These are phyloP conservation scores for Brachionus manjavacas DNA, from an alignment of 1,140 invertebrate species.

Conservation along the genomic window DNA sequence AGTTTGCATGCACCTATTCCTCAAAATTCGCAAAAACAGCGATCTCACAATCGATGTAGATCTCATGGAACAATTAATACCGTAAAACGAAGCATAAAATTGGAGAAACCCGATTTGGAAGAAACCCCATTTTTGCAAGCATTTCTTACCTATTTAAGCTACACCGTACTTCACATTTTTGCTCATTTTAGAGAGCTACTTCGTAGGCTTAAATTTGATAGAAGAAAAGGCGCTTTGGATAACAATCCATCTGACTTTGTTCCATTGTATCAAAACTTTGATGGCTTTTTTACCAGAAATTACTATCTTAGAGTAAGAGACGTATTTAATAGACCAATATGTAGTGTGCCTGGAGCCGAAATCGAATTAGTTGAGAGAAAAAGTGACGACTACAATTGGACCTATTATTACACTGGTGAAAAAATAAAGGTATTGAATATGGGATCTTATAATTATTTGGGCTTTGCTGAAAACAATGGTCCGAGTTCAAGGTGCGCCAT, in stretches of 20 bases:
- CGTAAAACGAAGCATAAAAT: background rate
- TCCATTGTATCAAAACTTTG: conserved; percentile 83
- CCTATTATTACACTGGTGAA: conserved; percentile 47
- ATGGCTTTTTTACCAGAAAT: conserved; percentile 87
- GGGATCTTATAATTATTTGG: conserved; percentile 63
- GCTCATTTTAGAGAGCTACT: conserved; percentile 19
- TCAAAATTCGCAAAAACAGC: background rate
- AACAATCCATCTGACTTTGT: conserved; percentile 69
- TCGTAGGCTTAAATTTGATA: background rate
- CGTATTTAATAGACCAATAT: conserved; percentile 88
- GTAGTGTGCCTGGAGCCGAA: conserved; percentile 80
- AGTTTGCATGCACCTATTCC: background rate
- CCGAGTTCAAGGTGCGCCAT: conserved; percentile 56
- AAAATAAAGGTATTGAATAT: conserved; percentile 59
- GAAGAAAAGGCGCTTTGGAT: background rate
- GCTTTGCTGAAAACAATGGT: conserved; percentile 61
- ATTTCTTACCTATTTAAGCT: conserved; percentile 26
- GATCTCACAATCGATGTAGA: background rate
- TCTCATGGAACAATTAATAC: background rate
- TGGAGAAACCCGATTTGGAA: background rate
- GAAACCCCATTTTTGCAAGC: conserved; percentile 1
- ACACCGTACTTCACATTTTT: background rate
- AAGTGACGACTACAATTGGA: conserved; percentile 74
- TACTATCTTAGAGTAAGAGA: conserved; percentile 83
- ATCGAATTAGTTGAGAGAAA: conserved; percentile 76